Evolutionary conservation across 2,113 vertebrate genomes (phyloP), one percentile per base, ranked within the genome.

Genomic region (Sphaerodactylus townsendi): DNA sequence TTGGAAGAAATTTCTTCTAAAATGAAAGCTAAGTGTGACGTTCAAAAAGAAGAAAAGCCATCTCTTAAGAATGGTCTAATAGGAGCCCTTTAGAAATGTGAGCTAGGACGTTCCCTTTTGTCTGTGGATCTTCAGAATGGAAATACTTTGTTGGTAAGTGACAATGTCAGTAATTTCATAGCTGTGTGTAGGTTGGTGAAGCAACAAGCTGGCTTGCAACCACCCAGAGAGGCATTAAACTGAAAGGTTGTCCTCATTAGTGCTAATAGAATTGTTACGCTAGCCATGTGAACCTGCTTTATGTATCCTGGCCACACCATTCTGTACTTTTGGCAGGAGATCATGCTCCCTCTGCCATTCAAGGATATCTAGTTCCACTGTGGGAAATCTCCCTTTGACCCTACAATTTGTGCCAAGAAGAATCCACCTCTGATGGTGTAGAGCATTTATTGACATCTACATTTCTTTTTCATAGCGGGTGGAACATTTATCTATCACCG

Each of bases 231-330:
- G 64, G 13, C 9, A 41, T 46, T 81, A 76, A 41, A 35, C 30
- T 69, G 39, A 62, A 86, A 68, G 62, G 37, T 56, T 66, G 4
- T 19, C 30, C 35, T 69, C 28, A 23, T 75, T 86, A 76, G 35
- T 21, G 5, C n/a, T 48, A 75, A 86, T 70, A 11, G 46, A 46
- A 85, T 56, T 81, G 72, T 81, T 76, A 81, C 66, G 37, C 41
- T 81, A n/a, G 14, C 41, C 37, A 44, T 41, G 35, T 71, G 68
- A 68, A 76, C 50, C 30, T 64, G 28, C 66, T 77, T 68, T 21
- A 11, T 19, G 11, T 37, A 39, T 46, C 6, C 66, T 70, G 65
- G 44, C 39, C 48, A 44, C 19, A 1, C 59, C 70, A 66, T 62
- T 81, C 1, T 7, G 10, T 76, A 71, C 28, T 3, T 66, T 77